Evolutionary conservation across 2,113 vertebrate species (phyloP), one percentile per base, ranked within the genome.

Genomic region (Oryzias celebensis): DNA sequence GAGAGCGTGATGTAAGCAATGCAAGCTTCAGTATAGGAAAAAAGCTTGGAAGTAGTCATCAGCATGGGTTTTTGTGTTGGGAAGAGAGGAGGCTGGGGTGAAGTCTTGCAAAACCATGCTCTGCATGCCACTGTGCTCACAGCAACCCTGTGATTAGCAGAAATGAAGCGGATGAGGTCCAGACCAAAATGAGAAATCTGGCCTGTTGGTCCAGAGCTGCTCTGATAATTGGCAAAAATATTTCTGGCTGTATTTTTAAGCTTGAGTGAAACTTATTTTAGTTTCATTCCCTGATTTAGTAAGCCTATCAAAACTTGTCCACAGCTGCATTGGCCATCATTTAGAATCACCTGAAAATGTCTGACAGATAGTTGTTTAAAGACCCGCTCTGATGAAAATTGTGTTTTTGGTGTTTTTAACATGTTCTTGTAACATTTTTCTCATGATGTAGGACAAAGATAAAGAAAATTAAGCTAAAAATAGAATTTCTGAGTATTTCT

Each of bases 101-200:
- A 70, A 78, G 65, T 79, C 89, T 85, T 79, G 65, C 68, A 62
- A 81, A 83, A 73, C 68, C 83, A 67, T 74, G 82, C 77, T 72
- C 68, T 86, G 70, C 82, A 80, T 90, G 84, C 89, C 85, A 89
- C 65, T 61, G 74, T 85, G 71, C 78, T 85, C 83, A 82, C 74
- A 77, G 85, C 69, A 91, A 91, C 85, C 85, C 80, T 86, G 81
- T 91, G 73, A 89, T 92, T 89, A 91, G 76, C 73, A 86, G 73
- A 81, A 88, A 84, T 86, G 82, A 78, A 81, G 78, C 78, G 81
- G 87, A 81, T 86, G 85, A 87, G 87, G 81, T 88, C 26, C 64
- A 68, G 77, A 83, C 80, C 78, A 80, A 86, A 86, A 87, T 82
- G 80, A 83, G 77, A 82, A 79, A 68, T 74, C 66, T 81, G 75